A percentile compares a stretch with the other conserved stretches of the same genome.
These are phyloP conservation scores for Drosophila tsacasi DNA, from an alignment of 1,140 invertebrate species.

Conservation along the genomic window DNA sequence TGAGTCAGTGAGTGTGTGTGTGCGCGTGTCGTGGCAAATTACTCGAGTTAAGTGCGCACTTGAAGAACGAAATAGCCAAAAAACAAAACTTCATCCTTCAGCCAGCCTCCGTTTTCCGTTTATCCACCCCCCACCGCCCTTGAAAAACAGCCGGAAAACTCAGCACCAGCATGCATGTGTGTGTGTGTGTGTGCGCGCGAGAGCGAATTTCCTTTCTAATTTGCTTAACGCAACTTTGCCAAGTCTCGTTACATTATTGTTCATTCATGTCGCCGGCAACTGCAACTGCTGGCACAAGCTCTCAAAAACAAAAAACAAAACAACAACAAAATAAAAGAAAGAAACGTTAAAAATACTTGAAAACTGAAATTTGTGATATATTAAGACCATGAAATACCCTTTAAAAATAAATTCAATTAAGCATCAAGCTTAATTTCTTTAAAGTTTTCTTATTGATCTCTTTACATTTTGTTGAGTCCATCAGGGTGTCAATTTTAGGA, in stretches of 20 bases:
- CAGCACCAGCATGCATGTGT: not conserved
- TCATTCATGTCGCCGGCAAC: conserved; percentile 31
- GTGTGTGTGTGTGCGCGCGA: not conserved
- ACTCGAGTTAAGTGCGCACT: conserved; percentile 75
- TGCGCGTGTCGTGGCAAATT: conserved; percentile 72
- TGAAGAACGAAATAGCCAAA: conserved; percentile 73
- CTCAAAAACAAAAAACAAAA: conserved; percentile 4
- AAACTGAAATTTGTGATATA: not conserved
- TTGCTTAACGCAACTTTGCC: conserved; percentile 62
- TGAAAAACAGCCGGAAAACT: conserved; percentile 1
- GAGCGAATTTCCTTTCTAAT: conserved; percentile 62
- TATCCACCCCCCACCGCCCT: not conserved
- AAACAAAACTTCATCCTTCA: conserved; percentile 56
- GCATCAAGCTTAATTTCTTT: not conserved
- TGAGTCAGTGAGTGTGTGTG: conserved; percentile 19
- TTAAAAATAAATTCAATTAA: not conserved
- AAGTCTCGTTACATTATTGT: conserved; percentile 54
- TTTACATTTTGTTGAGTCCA: not conserved
- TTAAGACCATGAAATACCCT: not conserved
- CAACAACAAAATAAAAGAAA: conserved; percentile 4
- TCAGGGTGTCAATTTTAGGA: not conserved
- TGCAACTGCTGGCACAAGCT: conserved; percentile 42
- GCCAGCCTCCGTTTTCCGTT: conserved; percentile 30
- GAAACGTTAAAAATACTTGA: not conserved
- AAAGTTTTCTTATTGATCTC: not conserved